Evolutionary conservation across 2,888 invertebrate species (phyloP), one percentile per base, ranked within the genome.

Genomic region (Brachyptera risi): DNA sequence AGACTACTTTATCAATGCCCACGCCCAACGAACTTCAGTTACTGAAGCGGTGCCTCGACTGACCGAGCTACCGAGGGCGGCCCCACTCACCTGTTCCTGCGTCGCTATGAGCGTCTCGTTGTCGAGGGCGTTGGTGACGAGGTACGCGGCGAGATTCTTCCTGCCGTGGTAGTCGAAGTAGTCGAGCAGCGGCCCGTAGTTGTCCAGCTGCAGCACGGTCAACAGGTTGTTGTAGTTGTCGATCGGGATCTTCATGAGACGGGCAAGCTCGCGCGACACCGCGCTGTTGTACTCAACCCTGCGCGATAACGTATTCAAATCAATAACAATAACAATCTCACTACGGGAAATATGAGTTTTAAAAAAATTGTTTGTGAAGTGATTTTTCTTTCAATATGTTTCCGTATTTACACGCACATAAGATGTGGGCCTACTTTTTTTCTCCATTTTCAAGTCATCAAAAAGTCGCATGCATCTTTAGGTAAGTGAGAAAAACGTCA

Each of bases 151-250:
- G 67, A 97, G 81, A 62, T 88, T 83, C 71, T 92, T 90, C 60
- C 96, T 79, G 0, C 95, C 94, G 2, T 85, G 83, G 71, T 90
- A 92, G 76, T 96, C 96, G 72, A 98, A 86, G 72, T 91, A 90
- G 47, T 87, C 85, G 70, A 96, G 83, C 42, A 97, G 79, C 0
- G 90, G 88, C 5, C 89, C 87, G 72, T 92, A 99, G 78, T 95
- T 88, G 69, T 89, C 86, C 65, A 99, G 78, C 70, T 91, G 85
- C 60, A 96, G 83, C 15, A 99, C 84, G 0, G 89, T 90, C 49
- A 97, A 79, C 13, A 96, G 84, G 74, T 96, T 91, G 74, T 92
- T 93, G 78, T 97, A 98, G 71, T 91, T 90, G 73, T 97, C 96
- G 1, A 97, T 85, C 0, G 98, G 97, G 49, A 98, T 90, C 74